Evolutionary conservation across 2,113 vertebrate genomes (phyloP).

Genomic region (Chlorodrepanis virens): DNA sequence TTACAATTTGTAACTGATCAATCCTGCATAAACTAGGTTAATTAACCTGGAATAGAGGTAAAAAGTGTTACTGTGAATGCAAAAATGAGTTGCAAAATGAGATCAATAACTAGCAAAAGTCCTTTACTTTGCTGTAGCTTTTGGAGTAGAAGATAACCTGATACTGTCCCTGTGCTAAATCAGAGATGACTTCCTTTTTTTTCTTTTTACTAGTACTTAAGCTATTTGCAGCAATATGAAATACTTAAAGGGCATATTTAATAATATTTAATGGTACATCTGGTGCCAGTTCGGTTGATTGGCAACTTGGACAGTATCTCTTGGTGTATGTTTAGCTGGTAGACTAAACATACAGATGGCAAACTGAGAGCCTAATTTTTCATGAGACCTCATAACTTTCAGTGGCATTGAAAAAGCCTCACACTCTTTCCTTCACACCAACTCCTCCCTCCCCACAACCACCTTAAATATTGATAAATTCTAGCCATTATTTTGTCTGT

Average conservation of each 20-base stretch:
- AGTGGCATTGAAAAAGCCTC: neutral
- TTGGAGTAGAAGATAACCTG: neutral
- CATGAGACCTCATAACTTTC: neutral
- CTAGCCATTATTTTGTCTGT: neutral
- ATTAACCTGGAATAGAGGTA: neutral
- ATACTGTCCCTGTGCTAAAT: neutral
- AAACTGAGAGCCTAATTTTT: neutral
- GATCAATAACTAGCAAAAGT: neutral
- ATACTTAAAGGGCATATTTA: neutral
- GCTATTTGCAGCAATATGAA: neutral
- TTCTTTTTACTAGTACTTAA: neutral
- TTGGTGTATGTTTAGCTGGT: neutral
- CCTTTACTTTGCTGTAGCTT: neutral
- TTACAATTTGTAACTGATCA: neutral
- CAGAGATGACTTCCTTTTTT: neutral
- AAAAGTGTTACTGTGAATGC: neutral
- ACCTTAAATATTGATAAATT: neutral
- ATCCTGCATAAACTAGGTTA: neutral
- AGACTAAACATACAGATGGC: neutral
- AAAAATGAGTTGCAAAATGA: neutral
- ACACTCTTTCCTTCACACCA: neutral
- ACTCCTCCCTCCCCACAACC: neutral
- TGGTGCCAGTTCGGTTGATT: neutral
- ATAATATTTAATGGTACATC: neutral
- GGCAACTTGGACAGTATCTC: neutral